These are phyloP conservation scores for Meloe dianella DNA, from an alignment of 2,888 invertebrate species.

Conservation along the genomic window DNA sequence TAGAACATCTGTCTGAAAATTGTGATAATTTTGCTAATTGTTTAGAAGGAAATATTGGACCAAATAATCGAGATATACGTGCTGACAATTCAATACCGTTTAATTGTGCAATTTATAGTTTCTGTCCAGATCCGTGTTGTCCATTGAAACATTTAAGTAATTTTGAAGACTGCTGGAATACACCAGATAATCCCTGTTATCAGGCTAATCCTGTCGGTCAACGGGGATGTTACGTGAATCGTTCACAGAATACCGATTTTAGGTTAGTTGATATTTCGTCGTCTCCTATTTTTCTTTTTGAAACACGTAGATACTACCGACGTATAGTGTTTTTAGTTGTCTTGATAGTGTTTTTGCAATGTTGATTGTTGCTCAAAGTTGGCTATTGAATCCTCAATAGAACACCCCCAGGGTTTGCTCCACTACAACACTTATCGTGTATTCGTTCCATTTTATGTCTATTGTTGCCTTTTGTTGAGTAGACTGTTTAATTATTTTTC, in stretches of 20 bases:
- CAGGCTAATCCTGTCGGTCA: slow-evolving; percentile 53
- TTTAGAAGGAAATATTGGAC: slow-evolving; percentile 57
- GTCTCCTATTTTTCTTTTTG: background rate
- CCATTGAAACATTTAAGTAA: slow-evolving; percentile 60
- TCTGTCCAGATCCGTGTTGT: slow-evolving; percentile 73
- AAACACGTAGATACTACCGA: too few relatives aligned
- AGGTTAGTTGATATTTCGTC: slow-evolving; percentile 48
- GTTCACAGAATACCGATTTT: slow-evolving; percentile 51
- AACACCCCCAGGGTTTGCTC: background rate
- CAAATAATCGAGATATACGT: slow-evolving; percentile 64
- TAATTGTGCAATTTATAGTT: slow-evolving; percentile 68
- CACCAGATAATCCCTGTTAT: slow-evolving; percentile 63
- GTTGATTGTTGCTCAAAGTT: background rate
- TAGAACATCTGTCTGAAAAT: slow-evolving; percentile 63
- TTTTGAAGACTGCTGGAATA: slow-evolving; percentile 59
- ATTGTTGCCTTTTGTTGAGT: too few relatives aligned
- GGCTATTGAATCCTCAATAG: background rate
- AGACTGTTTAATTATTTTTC: background rate
- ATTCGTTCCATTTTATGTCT: too few relatives aligned
- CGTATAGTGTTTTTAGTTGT: too few relatives aligned
- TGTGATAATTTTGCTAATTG: slow-evolving; percentile 71
- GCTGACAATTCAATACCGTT: slow-evolving; percentile 64
- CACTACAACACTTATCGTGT: background rate
- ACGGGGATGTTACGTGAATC: slow-evolving; percentile 42
- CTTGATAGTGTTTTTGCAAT: background rate